Percentiles rank a stretch among this genome's conserved stretches.
These are phyloP conservation scores for Drosophila neotestacea DNA, from an alignment of 2,888 invertebrate genomes.

Conservation along the genomic window DNA sequence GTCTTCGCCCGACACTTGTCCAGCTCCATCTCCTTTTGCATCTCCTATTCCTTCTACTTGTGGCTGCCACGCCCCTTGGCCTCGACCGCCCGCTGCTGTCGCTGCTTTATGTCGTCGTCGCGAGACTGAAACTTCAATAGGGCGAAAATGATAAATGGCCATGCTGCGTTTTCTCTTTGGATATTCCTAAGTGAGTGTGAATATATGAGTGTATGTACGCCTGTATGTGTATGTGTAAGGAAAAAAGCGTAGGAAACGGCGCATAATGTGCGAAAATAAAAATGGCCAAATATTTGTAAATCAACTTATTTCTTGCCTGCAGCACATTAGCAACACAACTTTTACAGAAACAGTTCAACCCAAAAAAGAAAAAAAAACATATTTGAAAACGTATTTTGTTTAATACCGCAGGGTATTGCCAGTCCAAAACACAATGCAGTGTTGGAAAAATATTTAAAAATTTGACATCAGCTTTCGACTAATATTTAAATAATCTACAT, in stretches of 20 bases:
- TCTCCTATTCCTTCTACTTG: conserved; percentile 8
- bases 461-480: neutral
- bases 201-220: neutral
- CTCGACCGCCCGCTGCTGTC: conserved; percentile 58
- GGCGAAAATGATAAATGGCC: conserved; percentile 80
- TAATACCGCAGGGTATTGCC: neutral
- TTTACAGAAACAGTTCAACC: conserved; percentile 20
- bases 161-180: conserved; percentile 63
- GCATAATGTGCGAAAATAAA: conserved; percentile 72
- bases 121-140: conserved; percentile 78
- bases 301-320: conserved; percentile 42
- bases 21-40: conserved; percentile 45
- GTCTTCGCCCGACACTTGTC: conserved; percentile 60
- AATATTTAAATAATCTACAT: no score
- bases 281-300: conserved; percentile 65
- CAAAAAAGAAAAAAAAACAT: neutral
- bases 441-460: neutral
- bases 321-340: conserved; percentile 52
- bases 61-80: conserved; percentile 31
- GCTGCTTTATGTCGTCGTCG: conserved; percentile 76
- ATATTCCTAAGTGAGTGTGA: conserved; percentile 14
- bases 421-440: neutral
- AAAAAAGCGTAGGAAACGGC: conserved; percentile 25
- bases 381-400: neutral
- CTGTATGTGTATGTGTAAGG: conserved; percentile 9